Evolutionary conservation across 30 jellyfish, hydroid and myxozoan species (phyloP).

Genomic region (Hydractinia echinata): DNA sequence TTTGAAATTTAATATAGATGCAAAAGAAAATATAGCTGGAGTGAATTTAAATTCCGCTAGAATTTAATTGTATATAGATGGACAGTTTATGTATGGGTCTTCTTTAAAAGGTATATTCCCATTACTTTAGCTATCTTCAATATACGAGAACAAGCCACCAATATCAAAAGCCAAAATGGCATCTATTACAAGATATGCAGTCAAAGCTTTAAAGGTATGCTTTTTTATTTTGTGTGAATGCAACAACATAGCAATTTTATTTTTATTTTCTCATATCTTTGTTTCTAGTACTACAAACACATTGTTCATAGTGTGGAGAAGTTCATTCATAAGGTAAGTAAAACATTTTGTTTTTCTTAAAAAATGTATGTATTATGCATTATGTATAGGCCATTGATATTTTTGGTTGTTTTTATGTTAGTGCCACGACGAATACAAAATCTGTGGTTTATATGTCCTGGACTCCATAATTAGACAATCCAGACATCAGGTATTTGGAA

Average conservation of each 20-base stretch:
- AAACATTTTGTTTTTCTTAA: not conserved
- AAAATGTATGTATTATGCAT: not conserved
- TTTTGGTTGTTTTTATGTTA: conserved; percentile 25
- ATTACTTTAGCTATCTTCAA: conserved; percentile 69
- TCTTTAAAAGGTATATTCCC: not conserved
- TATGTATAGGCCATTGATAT: not conserved
- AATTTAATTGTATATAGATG: no score
- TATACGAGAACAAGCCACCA: conserved; percentile 87
- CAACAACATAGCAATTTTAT: not conserved
- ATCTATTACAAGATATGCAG: conserved; percentile 80
- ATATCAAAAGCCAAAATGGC: conserved; percentile 95
- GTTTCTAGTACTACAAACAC: conserved; percentile 81
- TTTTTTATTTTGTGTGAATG: not conserved
- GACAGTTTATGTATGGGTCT: not conserved
- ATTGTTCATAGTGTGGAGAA: conserved; percentile 95
- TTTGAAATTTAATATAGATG: no score
- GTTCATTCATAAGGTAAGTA: conserved; percentile 78
- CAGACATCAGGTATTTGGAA: conserved; percentile 67
- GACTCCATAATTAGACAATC: conserved; percentile 97
- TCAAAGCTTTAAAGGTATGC: conserved; percentile 81
- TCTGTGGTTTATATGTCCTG: conserved; percentile 80
- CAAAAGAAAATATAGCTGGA: no score
- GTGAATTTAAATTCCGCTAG: not conserved
- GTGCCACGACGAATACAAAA: conserved; percentile 88
- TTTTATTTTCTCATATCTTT: not conserved